These are phyloP conservation scores for Malacoraja senta DNA, from an alignment of 2,797 vertebrate genomes.

Conservation along the genomic window DNA sequence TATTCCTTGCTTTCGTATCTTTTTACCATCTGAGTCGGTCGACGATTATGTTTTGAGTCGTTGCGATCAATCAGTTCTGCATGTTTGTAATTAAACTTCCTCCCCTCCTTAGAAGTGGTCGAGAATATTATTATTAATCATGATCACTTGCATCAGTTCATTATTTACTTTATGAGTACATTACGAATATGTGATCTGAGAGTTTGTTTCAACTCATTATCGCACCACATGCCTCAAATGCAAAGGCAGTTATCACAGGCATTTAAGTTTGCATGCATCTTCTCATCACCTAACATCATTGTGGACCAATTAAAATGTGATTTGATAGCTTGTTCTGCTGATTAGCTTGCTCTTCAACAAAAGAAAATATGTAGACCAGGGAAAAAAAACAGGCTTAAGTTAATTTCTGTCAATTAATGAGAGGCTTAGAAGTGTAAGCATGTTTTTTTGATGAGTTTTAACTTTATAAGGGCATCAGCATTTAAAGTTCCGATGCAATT, in stretches of 20 bases:
- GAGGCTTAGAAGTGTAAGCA: conserved; percentile 14
- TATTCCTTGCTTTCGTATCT: not conserved
- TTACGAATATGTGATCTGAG: not conserved
- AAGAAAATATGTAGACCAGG: not conserved
- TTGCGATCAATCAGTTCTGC: not conserved
- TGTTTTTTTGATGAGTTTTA: conserved; percentile 22
- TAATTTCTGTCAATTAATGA: conserved; percentile 31
- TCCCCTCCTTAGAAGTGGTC: not conserved
- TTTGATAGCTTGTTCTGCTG: conserved; percentile 19
- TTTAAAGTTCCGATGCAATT: not conserved
- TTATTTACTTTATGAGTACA: not conserved
- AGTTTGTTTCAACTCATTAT: conserved; percentile 9
- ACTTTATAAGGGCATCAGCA: not conserved
- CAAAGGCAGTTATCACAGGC: not conserved
- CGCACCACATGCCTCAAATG: not conserved
- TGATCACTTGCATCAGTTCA: not conserved
- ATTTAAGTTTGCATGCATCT: not conserved
- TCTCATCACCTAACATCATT: not conserved
- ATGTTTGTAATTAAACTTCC: conserved; percentile 16
- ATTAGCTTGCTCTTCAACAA: conserved; percentile 16
- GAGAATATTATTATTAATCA: conserved; percentile 26
- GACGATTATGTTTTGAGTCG: not conserved
- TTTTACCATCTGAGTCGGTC: not conserved
- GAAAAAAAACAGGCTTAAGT: not conserved
- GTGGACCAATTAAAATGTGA: conserved; percentile 24